Conservation (phyloP, 1,140 invertebrate genomes). For the Acyrthosiphon pisum region DNA sequence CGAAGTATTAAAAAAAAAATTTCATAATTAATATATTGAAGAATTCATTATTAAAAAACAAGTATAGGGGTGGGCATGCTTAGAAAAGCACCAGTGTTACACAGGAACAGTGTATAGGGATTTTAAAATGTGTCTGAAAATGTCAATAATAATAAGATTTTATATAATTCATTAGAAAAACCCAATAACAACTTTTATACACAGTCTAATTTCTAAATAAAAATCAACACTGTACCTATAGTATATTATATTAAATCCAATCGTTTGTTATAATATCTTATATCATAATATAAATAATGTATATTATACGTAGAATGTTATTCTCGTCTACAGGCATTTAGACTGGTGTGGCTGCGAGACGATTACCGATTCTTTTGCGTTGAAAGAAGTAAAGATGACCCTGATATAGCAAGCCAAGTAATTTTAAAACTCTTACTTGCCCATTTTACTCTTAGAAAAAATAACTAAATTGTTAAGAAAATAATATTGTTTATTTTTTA, state of each 20-base stretch:
- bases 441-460: not conserved
- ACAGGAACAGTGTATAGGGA: too few relatives aligned
- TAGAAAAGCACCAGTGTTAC: too few relatives aligned
- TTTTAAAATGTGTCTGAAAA: too few relatives aligned
- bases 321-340: slow-evolving; percentile 26
- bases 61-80: too few relatives aligned
- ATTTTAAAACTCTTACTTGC: not conserved
- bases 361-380: slow-evolving; percentile 53
- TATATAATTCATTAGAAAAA: not conserved
- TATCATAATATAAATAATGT: not conserved
- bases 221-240: not conserved
- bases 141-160: not conserved
- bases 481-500: not conserved
- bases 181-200: not conserved
- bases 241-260: not conserved
- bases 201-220: not conserved
- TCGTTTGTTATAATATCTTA: not conserved
- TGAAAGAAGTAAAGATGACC: not conserved
- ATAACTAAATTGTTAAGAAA: not conserved
- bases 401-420: slow-evolving; percentile 45
- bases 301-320: not conserved
- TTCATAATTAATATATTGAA: too few relatives aligned
- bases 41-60: too few relatives aligned
- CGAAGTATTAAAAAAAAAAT: too few relatives aligned
- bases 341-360: slow-evolving; percentile 42